Base-by-base conservation (phyloP, 2,797 vertebrate species). In the Gymnothorax reevesii region DNA sequence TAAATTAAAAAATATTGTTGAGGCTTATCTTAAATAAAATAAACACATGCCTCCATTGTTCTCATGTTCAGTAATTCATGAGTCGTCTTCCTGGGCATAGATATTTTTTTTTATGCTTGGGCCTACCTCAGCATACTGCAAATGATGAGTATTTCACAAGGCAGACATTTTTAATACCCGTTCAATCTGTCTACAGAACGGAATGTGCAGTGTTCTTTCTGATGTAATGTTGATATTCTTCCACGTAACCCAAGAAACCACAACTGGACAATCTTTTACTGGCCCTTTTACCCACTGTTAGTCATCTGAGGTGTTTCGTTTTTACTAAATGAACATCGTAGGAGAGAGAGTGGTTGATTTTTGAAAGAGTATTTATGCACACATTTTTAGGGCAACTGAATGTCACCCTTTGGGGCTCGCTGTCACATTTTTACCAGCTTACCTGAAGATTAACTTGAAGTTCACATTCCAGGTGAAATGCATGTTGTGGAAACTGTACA, bases 111-210 rank as follows among this genome's bases (percentile, higher is more conserved):
- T 49, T 84, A 66, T 66, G 20, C 60, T 69, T 8, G 9, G 59
- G 20, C 62, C 83, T 69, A 66, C 83, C 83, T 66, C 83, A 4
- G 49, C 12, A 20, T 49, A 49, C 20, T 9, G 7, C 52, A 57
- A 57, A 15, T 69, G n/a, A 27, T 42, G 33, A 54, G n/a, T 27
- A 71, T 85, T 87, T 79, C 83, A 89, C 71, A 87, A 89, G 86
- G 88, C 86, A 88, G 86, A 87, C 71, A 84, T 83, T 79, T 55
- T 60, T 86, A 83, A 12, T 25, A 84, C 27, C 22, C 60, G 22
- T 83, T n/a, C 49, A 5, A 57, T 59, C 57, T 12, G 5, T 49
- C 42, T 20, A 52, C 22, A 22, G 54, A 42, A 79, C 27, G 25
- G 57, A 73, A 22, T n/a, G 20, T 85, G 59, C 64, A 15, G 75